Evolutionary conservation across 2,888 invertebrate species (phyloP), one percentile per base, ranked within the genome.

Genomic region (Leucophora obtusa): DNA sequence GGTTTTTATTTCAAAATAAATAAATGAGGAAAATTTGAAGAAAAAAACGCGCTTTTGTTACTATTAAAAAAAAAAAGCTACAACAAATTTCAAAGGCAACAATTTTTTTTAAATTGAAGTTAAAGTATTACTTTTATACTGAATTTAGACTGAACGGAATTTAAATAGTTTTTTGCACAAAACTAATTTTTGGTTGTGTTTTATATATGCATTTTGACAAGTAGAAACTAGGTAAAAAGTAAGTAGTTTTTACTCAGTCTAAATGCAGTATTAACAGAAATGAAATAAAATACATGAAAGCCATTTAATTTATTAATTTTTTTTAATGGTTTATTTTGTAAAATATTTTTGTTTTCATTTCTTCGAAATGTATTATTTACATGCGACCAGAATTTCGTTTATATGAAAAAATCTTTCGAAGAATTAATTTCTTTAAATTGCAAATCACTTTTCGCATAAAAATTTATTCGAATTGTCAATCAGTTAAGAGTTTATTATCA

Each of bases 271-370:
- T n/a, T 59, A 60, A 47, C 17, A 65, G 62, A 79, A 69, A n/a
- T n/a, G 11, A 15, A 17, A 17, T 60, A 59, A 17, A 43, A 11
- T 33, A 53, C 14, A 59, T 53, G 18, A 58, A 69, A 65, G 50
- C 15, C 35, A 51, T 79, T 65, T 75, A 79, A 66, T 79, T 74
- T 70, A 70, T 74, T 79, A 71, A 75, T 62, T 71, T 54, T 65
- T 56, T 75, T 71, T 28, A 54, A 65, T 35, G 59, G 59, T 77
- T 71, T 59, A 54, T 47, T 77, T 71, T 77, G 53, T 15, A 56
- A 66, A 60, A 54, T 18, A 66, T 59, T 59, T 47, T n/a, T 14
- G n/a, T 14, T 47, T 68, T 14, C n/a, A 50, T 70, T 68, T 56
- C 54, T 60, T 50, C 17, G 15, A 53, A 75, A 79, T 75, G 54